Percentiles rank a stretch among this genome's conserved stretches.
These are phyloP conservation scores for Pseudonaja textilis DNA, from an alignment of 2,113 vertebrate genomes.

Conservation along the genomic window DNA sequence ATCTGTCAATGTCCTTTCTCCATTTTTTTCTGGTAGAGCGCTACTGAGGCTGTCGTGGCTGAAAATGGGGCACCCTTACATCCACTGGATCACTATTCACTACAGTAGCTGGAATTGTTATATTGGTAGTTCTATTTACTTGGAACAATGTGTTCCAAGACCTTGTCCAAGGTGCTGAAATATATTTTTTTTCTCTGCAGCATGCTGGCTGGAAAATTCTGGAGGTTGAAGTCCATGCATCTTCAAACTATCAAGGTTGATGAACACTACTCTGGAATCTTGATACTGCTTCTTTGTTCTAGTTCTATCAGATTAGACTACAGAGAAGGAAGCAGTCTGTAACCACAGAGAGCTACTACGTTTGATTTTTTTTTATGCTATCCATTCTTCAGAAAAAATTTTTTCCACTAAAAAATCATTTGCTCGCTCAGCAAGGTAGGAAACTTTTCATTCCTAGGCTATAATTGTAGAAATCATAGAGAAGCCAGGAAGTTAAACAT, in stretches of 20 bases:
- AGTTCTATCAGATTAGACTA: not conserved
- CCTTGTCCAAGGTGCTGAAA: not conserved
- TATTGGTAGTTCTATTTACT: not conserved
- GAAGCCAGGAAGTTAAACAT: constrained; percentile 40
- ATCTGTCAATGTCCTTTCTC: too few relatives aligned
- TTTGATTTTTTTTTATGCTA: not conserved
- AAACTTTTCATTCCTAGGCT: constrained; percentile 23
- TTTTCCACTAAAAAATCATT: not conserved
- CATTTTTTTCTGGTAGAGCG: too few relatives aligned
- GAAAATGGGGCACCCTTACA: not conserved
- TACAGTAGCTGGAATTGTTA: not conserved
- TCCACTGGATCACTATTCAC: not conserved
- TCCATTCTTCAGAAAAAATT: not conserved
- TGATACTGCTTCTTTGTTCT: not conserved
- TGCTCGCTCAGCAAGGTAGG: constrained; percentile 33
- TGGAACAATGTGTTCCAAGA: not conserved
- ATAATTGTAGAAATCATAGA: constrained; percentile 32
- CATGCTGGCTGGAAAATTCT: not conserved
- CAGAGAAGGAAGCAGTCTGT: not conserved
- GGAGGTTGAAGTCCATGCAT: not conserved
- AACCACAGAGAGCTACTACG: not conserved
- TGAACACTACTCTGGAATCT: not conserved
- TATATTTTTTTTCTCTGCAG: not conserved
- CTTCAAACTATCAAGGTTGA: not conserved
- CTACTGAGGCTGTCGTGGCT: too few relatives aligned